Evolutionary conservation across 2,797 vertebrate genomes (phyloP).

Genomic region (Pseudomugil tenellus): DNA sequence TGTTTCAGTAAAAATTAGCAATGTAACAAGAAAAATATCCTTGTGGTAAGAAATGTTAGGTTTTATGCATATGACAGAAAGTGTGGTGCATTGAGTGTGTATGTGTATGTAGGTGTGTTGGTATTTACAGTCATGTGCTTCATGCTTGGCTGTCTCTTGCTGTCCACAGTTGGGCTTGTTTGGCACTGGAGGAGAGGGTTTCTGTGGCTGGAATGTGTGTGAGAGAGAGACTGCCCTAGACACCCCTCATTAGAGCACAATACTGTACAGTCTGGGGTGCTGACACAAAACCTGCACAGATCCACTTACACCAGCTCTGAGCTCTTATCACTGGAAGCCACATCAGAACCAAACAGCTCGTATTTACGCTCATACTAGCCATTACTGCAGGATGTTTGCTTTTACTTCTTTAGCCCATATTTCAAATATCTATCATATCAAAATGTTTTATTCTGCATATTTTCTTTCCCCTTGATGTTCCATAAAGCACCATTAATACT

Average conservation of each 20-base stretch:
- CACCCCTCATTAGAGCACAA: constrained; percentile 83
- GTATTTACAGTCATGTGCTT: constrained; percentile 69
- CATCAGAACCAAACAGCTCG: constrained; percentile 7
- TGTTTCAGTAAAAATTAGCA: background rate
- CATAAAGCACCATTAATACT: background rate
- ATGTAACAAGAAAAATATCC: background rate
- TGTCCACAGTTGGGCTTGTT: constrained; percentile 38
- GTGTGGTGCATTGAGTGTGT: constrained; percentile 24
- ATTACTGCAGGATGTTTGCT: background rate
- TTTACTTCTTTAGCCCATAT: background rate
- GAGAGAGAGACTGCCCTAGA: constrained; percentile 61
- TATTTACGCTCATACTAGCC: background rate
- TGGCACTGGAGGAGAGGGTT: constrained; percentile 55
- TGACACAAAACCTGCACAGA: constrained; percentile 74
- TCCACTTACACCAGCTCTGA: constrained; percentile 71
- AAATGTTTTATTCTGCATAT: background rate
- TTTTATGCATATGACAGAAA: background rate
- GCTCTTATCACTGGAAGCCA: constrained; percentile 23
- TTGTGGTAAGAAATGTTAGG: background rate
- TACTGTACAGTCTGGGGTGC: constrained; percentile 77
- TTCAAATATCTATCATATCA: background rate
- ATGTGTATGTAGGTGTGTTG: constrained; percentile 61
- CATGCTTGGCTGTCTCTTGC: constrained; percentile 37
- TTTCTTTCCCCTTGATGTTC: background rate
- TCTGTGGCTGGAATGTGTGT: constrained; percentile 71